These are phyloP conservation scores for Hetaerina americana DNA, from an alignment of 1,140 invertebrate genomes.

Conservation along the genomic window DNA sequence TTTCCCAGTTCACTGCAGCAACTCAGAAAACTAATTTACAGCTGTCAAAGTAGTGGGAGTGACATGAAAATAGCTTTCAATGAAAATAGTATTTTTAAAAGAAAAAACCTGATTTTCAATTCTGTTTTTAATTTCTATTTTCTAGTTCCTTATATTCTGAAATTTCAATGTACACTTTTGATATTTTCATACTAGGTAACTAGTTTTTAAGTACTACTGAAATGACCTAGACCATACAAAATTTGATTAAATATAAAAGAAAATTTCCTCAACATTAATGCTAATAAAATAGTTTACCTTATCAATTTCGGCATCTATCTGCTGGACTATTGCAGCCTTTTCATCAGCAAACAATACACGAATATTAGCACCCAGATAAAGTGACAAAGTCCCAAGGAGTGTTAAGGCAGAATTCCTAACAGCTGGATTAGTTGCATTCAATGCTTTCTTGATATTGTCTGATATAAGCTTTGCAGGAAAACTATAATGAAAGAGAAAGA, in stretches of 20 bases:
- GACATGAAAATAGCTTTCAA: no score
- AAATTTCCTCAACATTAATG: background rate
- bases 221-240: no score
- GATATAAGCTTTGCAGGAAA: conserved; percentile 67
- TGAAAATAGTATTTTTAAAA: no score
- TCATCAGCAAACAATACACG: conserved; percentile 74
- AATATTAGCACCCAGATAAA: conserved; percentile 66
- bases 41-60: no score
- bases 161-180: no score
- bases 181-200: no score
- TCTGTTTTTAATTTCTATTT: no score
- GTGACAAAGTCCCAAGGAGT: conserved; percentile 54
- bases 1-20: no score
- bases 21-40: no score
- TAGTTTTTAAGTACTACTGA: no score
- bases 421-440: conserved; percentile 69
- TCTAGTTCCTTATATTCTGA: no score
- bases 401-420: conserved; percentile 61
- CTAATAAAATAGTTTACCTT: conserved; percentile 50
- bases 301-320: conserved; percentile 77
- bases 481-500: conserved; percentile 32
- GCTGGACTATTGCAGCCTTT: conserved; percentile 69
- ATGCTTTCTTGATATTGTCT: conserved; percentile 67
- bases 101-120: no score
- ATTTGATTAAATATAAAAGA: background rate